These are phyloP conservation scores for Zingel zingel DNA, from an alignment of 2,113 vertebrate genomes.

Conservation along the genomic window DNA sequence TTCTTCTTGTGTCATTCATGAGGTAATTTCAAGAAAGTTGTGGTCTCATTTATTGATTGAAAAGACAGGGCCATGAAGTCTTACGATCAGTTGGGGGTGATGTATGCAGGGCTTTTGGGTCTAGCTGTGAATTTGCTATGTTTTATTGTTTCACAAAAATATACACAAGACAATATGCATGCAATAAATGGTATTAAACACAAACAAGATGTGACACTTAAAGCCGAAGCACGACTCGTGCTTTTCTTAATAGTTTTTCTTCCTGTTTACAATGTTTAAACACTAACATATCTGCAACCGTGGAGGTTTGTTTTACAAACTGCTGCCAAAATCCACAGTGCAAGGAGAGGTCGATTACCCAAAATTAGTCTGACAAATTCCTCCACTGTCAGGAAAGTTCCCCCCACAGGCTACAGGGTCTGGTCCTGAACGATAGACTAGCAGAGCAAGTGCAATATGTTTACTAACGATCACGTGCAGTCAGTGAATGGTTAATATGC, in stretches of 20 bases:
- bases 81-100: slow-evolving; percentile 14
- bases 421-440: too few relatives aligned
- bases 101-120: slow-evolving; percentile 18
- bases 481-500: too few relatives aligned
- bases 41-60: slow-evolving; percentile 20
- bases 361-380: not conserved
- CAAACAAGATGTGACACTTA: not conserved
- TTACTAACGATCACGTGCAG: too few relatives aligned
- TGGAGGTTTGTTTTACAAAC: not conserved
- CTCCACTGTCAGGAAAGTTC: not conserved
- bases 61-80: not conserved
- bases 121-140: not conserved
- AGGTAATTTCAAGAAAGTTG: slow-evolving; percentile 3
- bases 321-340: slow-evolving; percentile 7
- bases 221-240: not conserved
- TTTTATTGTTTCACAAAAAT: not conserved
- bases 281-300: not conserved
- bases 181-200: not conserved
- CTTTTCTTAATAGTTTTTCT: not conserved
- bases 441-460: too few relatives aligned
- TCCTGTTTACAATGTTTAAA: not conserved
- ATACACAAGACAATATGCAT: not conserved
- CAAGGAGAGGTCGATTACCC: not conserved
- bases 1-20: slow-evolving; percentile 38
- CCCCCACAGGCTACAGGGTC: too few relatives aligned